Percentiles rank a stretch among this genome's conserved stretches.
These are phyloP conservation scores for Nemapogon koenigi DNA, from an alignment of 2,888 invertebrate genomes.

Conservation along the genomic window DNA sequence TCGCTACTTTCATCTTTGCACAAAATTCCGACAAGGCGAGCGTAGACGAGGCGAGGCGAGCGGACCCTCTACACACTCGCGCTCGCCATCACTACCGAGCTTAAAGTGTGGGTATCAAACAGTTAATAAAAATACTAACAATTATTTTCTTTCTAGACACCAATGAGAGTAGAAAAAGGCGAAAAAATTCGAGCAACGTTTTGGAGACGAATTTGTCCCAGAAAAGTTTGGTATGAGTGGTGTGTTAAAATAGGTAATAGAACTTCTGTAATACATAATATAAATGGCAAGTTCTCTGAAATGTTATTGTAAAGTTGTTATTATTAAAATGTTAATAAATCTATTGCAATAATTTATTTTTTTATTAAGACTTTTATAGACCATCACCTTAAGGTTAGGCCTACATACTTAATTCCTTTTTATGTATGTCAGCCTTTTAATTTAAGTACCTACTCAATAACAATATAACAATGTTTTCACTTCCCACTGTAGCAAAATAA, in stretches of 20 bases:
- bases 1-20: not conserved
- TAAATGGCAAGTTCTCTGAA: conserved; percentile 48
- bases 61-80: not conserved
- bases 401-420: no score
- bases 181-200: conserved; percentile 80
- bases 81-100: not conserved
- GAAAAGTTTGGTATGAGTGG: conserved; percentile 98
- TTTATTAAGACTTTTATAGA: no score
- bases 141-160: conserved; percentile 66
- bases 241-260: conserved; percentile 52
- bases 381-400: no score
- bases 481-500: no score
- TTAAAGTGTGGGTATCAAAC: no score
- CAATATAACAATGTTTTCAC: no score
- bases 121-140: no score
- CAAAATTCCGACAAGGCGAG: not conserved
- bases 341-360: no score
- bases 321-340: not conserved
- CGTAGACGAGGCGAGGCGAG: not conserved
- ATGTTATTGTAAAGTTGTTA: conserved; percentile 32
- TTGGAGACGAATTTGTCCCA: conserved; percentile 81
- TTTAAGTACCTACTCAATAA: no score
- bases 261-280: conserved; percentile 40
- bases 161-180: conserved; percentile 73
- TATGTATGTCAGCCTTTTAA: no score